phyloP scores from a whole-genome alignment of 2,888 invertebrate genomes.

The Zaprionus bogoriensis region DNA sequence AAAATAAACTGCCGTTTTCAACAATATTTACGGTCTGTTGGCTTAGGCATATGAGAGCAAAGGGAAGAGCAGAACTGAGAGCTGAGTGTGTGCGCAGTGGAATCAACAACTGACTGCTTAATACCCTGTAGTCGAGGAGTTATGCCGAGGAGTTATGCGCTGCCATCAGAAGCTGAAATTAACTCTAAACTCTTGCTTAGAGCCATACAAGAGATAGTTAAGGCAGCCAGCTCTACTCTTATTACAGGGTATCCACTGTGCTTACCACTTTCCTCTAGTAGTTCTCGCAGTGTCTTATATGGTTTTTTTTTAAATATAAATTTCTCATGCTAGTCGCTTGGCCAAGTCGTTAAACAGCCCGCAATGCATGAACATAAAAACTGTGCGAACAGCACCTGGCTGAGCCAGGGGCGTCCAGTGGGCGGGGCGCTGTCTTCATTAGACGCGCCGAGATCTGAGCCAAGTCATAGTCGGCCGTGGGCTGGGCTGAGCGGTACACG shows the following conservation, averaged over 20 bases:
- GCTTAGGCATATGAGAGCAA: slow-evolving; percentile 62
- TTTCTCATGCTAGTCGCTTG: slow-evolving; percentile 51
- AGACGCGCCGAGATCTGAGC: slow-evolving; percentile 47
- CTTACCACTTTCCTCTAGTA: background rate
- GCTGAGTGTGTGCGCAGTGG: background rate
- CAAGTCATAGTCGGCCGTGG: slow-evolving; percentile 15
- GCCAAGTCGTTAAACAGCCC: slow-evolving; percentile 67
- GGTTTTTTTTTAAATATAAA: slow-evolving; percentile 61
- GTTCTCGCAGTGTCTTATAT: background rate
- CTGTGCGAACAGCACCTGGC: slow-evolving; percentile 66
- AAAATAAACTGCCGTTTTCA: slow-evolving; percentile 72
- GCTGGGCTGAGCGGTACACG: slow-evolving; percentile 24
- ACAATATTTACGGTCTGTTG: slow-evolving; percentile 74
- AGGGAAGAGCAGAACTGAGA: no score
- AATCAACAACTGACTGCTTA: background rate
- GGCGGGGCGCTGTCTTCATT: slow-evolving; percentile 59
- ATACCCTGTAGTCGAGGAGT: background rate
- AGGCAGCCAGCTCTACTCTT: background rate
- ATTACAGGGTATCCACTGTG: background rate
- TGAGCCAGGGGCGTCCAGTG: slow-evolving; percentile 1
- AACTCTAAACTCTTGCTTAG: no score
- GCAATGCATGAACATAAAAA: slow-evolving; percentile 67
- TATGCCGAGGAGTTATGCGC: no score
- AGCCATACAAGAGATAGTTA: no score
- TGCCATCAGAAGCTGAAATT: no score